Percentiles rank a stretch among this genome's conserved stretches.
Conservation (phyloP, 1,140 invertebrate genomes). For the Lepidostoma basale region DNA sequence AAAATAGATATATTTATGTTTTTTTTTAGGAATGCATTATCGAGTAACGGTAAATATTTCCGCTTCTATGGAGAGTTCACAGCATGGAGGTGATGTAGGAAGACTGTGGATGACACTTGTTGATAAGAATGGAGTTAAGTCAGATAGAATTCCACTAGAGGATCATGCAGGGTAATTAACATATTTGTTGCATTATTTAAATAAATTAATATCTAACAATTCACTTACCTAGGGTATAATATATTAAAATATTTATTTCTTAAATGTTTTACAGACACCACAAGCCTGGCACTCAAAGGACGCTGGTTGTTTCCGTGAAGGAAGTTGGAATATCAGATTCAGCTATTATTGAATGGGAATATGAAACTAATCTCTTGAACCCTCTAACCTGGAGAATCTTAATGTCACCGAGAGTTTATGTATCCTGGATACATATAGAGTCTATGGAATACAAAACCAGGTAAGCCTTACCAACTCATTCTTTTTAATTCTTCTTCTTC, state of each 20-base stretch:
- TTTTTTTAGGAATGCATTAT: constrained; percentile 73
- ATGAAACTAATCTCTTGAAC: constrained; percentile 77
- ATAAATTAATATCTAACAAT: constrained; percentile 11
- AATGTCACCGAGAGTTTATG: constrained; percentile 71
- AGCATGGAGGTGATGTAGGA: constrained; percentile 80
- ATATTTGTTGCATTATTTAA: neutral
- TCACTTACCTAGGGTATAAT: neutral
- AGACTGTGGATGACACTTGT: constrained; percentile 70
- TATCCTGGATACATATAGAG: constrained; percentile 73
- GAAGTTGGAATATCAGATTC: constrained; percentile 68
- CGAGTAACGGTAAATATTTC: constrained; percentile 75
- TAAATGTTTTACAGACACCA: constrained; percentile 51
- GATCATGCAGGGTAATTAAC: constrained; percentile 57
- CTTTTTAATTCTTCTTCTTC: too few species aligned
- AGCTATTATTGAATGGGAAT: constrained; percentile 77
- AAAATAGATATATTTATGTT: too few species aligned
- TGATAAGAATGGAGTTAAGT: constrained; percentile 65
- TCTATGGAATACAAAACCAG: constrained; percentile 69
- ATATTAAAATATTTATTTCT: neutral
- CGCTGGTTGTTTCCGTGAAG: constrained; percentile 69
- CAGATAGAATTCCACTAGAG: constrained; percentile 65
- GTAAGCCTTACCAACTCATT: too few species aligned
- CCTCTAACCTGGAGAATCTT: constrained; percentile 82
- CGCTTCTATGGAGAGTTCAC: constrained; percentile 69
- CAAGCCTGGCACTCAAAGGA: constrained; percentile 73